Evolutionary conservation across 2,888 invertebrate genomes (phyloP), one percentile per base, ranked within the genome.

Genomic region (Cephus sareptanus): DNA sequence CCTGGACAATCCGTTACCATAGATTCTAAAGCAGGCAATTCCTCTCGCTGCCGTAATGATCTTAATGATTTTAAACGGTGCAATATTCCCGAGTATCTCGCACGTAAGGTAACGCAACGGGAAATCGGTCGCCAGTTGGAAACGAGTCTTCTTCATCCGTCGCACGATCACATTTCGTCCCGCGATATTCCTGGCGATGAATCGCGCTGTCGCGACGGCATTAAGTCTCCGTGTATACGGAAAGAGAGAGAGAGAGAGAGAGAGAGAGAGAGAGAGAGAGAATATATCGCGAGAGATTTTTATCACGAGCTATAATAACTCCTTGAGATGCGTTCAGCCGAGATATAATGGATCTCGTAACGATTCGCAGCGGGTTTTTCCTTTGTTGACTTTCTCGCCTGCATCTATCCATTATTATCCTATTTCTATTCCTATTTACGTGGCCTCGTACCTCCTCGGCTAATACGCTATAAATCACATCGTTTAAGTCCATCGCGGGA

Each of bases 1-100:
- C 56, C 23, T 23, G 56, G 56, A 23, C 56, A 56, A 56, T 56
- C 56, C 56, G 9, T 56, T 56, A 56, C 56, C 37, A 0, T 56
- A 23, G 6, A 9, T 9, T 23, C 9, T 1, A 56, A 56, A 56
- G 56, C 56, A 56, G 23, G 15, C 56, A 23, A 56, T 56, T 56
- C 56, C 56, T 56, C 6, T 15, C 1, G 56, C 56, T 9, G 23
- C 83, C 70, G 75, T 69, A 71, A 56, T 73, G 81, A 80, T 81
- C 80, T 80, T 80, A 81, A 85, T 77, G 85, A 84, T 84, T 83
- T 75, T 77, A 34, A 35, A 23, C 76, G 31, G 75, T 13, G 75
- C 34, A 76, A 70, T 75, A 77, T 75, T 69, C 81, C 78, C 76
- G 9, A 23, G 56, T 56, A 56, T 56, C 23, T 23, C 56, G 56